Evolutionary conservation across 2,113 vertebrate genomes (phyloP), one percentile per base, ranked within the genome.

Genomic region (Spea multiplicata): DNA sequence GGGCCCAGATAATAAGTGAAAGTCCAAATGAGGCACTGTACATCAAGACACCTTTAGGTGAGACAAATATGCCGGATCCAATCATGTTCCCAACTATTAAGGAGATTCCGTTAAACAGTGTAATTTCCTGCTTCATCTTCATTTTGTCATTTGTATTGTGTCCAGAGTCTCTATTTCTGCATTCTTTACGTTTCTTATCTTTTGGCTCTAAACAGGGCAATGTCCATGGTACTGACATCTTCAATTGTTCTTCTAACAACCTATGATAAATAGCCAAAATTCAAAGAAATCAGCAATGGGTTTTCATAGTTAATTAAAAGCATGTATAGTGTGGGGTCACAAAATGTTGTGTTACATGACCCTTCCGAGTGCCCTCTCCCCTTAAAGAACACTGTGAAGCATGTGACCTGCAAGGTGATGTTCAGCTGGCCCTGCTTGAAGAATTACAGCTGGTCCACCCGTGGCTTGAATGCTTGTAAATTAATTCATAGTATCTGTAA

Each of bases 61-160:
- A 95, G 8, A 95, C 88, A 62, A 95, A 95, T 86, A 94, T 95
- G 48, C 93, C 94, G 1, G 94, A 96, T 77, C 94, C 94, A 44
- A 95, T 96, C 92, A 94, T 94, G 83, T 95, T 95, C n/a, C 94
- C 93, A 17, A 96, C 91, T 12, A 94, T 96, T 75, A 96, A 91
- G 81, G 92, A 95, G 83, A 95, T 81, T 9, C 93, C 93, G 67
- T 93, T 96, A 3, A 88, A 46, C 66, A 96, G 89, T 0, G 94
- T 93, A 81, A 96, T 95, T 84, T 95, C 92, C 81, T 93, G 91
- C 83, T 91, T 95, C 94, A 95, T 90, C 83, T 91, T 88, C 83
- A 96, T 88, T 86, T 92, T 95, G 65, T 90, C 89, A 1, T 69
- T 78, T 52, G 87, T 2, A 10, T 84, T 83, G 65, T 89, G 85